These are phyloP conservation scores for Idris sp. DNA, from an alignment of 1,140 invertebrate species.

Conservation along the genomic window DNA sequence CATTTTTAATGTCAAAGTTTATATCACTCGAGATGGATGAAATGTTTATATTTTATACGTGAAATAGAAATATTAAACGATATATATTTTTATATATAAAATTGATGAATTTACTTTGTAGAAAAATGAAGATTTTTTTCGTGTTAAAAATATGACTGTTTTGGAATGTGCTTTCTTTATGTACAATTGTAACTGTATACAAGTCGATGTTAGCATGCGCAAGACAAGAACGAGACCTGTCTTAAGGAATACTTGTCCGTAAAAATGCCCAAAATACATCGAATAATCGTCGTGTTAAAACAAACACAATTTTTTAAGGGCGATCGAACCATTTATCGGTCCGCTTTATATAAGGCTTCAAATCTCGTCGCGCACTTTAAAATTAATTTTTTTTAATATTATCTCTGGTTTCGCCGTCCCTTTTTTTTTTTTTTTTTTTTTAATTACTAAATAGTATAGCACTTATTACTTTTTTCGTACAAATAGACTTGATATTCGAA, in stretches of 20 bases:
- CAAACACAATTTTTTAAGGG: conserved; percentile 35
- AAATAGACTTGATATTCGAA: conserved; percentile 55
- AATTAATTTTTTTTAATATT: conserved; percentile 11
- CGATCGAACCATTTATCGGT: conserved; percentile 55
- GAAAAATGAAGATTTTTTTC: no score
- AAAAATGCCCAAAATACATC: conserved; percentile 57
- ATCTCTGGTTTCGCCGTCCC: conserved; percentile 15
- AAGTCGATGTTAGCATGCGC: conserved; percentile 61
- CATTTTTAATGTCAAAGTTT: no score
- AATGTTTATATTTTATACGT: no score
- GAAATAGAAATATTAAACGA: no score
- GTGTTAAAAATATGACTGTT: no score
- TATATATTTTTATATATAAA: no score
- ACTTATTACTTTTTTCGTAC: conserved; percentile 46
- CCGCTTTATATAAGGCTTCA: conserved; percentile 51
- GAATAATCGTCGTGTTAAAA: conserved; percentile 40
- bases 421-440: neutral
- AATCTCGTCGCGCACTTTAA: conserved; percentile 39
- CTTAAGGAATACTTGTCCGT: conserved; percentile 48
- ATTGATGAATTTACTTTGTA: no score
- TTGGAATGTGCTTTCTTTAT: conserved; percentile 25
- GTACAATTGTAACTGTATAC: conserved; percentile 52
- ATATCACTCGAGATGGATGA: no score
- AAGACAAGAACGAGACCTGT: conserved; percentile 52
- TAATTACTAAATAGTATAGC: conserved; percentile 2